Evolutionary conservation across 1,140 invertebrate species (phyloP).

Genomic region (Drosophila ohnishii): DNA sequence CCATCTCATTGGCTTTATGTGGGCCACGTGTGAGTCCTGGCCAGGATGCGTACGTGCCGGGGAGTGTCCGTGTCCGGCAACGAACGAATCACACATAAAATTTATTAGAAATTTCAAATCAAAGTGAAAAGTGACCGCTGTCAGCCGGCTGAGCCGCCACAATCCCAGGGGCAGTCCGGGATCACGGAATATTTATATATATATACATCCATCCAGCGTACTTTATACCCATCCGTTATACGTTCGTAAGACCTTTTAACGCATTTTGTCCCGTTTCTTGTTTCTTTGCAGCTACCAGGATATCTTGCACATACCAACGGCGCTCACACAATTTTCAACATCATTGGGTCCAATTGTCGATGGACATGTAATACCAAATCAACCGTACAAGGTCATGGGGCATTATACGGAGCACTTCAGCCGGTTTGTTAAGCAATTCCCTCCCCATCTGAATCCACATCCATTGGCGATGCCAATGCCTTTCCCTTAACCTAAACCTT

Average conservation of each 20-base stretch:
- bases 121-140: slow-evolving; percentile 77
- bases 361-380: slow-evolving; percentile 91
- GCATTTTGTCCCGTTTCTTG: slow-evolving; percentile 59
- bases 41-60: too few species aligned
- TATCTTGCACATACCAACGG: slow-evolving; percentile 87
- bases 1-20: too few species aligned
- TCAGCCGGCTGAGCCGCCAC: slow-evolving; percentile 43
- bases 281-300: slow-evolving; percentile 86
- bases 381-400: slow-evolving; percentile 89
- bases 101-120: slow-evolving; percentile 80
- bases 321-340: slow-evolving; percentile 87
- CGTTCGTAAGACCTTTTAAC: slow-evolving; percentile 62
- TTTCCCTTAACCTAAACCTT: slow-evolving; percentile 17
- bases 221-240: slow-evolving; percentile 53
- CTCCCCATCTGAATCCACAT: slow-evolving; percentile 29
- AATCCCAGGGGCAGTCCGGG: slow-evolving; percentile 7
- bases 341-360: slow-evolving; percentile 92
- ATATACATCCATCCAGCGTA: slow-evolving; percentile 35
- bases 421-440: slow-evolving; percentile 82
- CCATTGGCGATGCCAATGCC: slow-evolving; percentile 19
- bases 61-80: slow-evolving; percentile 31
- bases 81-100: slow-evolving; percentile 76
- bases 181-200: slow-evolving; percentile 4
- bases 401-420: slow-evolving; percentile 89
- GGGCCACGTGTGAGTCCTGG: too few species aligned